phyloP scores from a whole-genome alignment of 2,113 vertebrate genomes.

The Gambusia holbrooki region DNA sequence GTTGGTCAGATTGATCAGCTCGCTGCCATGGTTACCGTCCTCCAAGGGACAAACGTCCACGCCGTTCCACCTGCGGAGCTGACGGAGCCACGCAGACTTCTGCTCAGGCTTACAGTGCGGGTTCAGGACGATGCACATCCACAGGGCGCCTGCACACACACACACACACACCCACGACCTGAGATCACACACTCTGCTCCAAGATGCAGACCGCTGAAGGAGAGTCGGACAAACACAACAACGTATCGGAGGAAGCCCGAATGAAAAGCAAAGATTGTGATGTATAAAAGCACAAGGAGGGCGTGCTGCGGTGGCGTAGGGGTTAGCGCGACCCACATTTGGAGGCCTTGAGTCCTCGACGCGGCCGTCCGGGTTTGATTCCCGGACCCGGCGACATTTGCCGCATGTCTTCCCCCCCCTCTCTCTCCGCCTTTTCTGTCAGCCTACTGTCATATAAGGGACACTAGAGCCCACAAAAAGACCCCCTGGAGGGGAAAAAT shows the following conservation, averaged over 20 bases:
- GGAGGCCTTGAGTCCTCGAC: too few relatives aligned
- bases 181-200: neutral
- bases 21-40: constrained; percentile 96
- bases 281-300: neutral
- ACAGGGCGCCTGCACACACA: constrained; percentile 87
- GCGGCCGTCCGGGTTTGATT: too few relatives aligned
- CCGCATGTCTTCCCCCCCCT: too few relatives aligned
- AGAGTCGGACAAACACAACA: too few relatives aligned
- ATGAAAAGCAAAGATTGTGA: neutral
- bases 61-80: constrained; percentile 93
- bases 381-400: too few relatives aligned
- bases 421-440: too few relatives aligned
- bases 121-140: constrained; percentile 99
- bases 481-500: too few relatives aligned
- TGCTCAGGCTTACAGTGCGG: constrained; percentile 96
- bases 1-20: constrained; percentile 95
- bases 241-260: too few relatives aligned
- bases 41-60: constrained; percentile 98
- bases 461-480: too few relatives aligned
- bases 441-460: too few relatives aligned
- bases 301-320: too few relatives aligned
- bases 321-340: too few relatives aligned
- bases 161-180: neutral
- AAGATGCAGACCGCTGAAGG: neutral
- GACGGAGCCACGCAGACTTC: constrained; percentile 92